Evolutionary conservation across 2,113 vertebrate species (phyloP).

Genomic region (Holacanthus passer): DNA sequence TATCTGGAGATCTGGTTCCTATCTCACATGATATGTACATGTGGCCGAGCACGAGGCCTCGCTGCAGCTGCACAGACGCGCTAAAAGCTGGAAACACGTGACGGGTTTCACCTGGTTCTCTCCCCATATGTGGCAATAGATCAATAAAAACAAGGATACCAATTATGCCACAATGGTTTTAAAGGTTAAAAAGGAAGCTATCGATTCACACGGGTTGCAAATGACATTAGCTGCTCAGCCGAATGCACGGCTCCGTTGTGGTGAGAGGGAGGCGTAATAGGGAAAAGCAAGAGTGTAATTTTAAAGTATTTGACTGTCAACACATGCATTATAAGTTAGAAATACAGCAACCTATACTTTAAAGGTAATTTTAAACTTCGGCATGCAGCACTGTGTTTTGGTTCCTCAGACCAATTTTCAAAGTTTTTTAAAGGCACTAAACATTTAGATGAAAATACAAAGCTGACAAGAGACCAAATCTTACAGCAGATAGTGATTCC

Average conservation of each 20-base stretch:
- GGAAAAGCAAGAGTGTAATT: constrained; percentile 27
- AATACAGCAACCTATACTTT: constrained; percentile 33
- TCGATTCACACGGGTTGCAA: constrained; percentile 68
- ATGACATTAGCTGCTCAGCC: constrained; percentile 52
- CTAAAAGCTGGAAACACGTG: neutral
- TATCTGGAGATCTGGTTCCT: constrained; percentile 66
- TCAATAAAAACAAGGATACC: constrained; percentile 71
- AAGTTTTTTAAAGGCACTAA: neutral
- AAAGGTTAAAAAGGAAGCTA: constrained; percentile 78
- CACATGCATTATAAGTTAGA: constrained; percentile 8
- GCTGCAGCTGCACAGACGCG: neutral
- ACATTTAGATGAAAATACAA: neutral
- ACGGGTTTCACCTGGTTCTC: constrained; percentile 47
- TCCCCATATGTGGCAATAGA: constrained; percentile 47
- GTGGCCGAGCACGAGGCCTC: constrained; percentile 39
- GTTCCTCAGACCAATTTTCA: constrained; percentile 10
- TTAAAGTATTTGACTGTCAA: constrained; percentile 48
- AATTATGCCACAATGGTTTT: constrained; percentile 69
- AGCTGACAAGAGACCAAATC: too few relatives aligned
- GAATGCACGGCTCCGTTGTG: constrained; percentile 34
- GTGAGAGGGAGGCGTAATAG: constrained; percentile 25
- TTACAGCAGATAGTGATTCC: too few relatives aligned
- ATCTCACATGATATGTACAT: constrained; percentile 42
- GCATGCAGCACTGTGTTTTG: constrained; percentile 4
- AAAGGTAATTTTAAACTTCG: constrained; percentile 21